Conservation (phyloP, 2,113 vertebrate genomes). For the Semicossyphus pulcher region DNA sequence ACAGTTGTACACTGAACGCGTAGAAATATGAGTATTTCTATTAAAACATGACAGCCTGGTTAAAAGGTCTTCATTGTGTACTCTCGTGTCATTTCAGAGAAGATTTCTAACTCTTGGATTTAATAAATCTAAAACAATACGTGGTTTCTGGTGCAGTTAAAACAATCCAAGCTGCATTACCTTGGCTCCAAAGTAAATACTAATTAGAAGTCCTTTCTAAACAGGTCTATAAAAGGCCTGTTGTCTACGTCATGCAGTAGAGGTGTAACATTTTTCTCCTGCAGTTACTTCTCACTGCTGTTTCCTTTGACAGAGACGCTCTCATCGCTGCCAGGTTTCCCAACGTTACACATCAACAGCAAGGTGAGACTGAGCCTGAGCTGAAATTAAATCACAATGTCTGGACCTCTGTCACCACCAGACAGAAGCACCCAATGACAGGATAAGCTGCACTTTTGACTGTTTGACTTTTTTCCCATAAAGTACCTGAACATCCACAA, state of each 20-base stretch:
- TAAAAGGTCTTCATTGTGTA: too few species aligned
- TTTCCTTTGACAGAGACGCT: conserved; percentile 45
- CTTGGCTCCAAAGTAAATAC: too few species aligned
- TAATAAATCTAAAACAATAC: too few species aligned
- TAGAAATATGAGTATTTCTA: too few species aligned
- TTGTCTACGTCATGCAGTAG: conserved; percentile 13
- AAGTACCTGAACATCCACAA: neutral
- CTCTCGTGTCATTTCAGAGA: too few species aligned
- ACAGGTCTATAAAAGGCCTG: neutral
- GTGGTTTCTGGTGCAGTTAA: too few species aligned
- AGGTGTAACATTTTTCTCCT: conserved; percentile 23
- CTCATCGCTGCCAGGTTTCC: conserved; percentile 65
- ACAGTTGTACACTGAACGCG: too few species aligned
- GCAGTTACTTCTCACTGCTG: conserved; percentile 11
- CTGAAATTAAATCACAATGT: conserved; percentile 40
- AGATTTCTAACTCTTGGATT: too few species aligned
- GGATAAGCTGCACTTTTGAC: conserved; percentile 1
- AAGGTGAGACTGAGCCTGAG: conserved; percentile 36
- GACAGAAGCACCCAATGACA: neutral
- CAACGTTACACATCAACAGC: conserved; percentile 67
- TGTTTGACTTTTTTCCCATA: neutral
- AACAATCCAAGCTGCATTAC: neutral
- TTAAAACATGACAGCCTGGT: too few species aligned
- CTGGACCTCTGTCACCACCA: conserved; percentile 32
- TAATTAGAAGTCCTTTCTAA: too few species aligned